Conservation (phyloP, 2,113 vertebrate species). For the Hoplias malabaricus region DNA sequence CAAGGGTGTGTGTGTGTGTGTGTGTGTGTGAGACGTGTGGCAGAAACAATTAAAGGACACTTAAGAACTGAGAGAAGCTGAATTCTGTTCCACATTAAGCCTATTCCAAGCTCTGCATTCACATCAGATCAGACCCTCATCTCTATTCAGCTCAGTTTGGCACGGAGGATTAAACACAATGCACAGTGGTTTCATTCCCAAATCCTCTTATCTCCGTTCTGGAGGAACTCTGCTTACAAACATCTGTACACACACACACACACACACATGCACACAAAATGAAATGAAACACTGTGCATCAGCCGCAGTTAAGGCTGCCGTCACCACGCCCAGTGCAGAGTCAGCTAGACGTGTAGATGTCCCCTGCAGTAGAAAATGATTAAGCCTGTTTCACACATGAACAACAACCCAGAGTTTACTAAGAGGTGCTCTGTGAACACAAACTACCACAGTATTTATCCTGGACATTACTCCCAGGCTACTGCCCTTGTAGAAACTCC, state of each 20-base stretch:
- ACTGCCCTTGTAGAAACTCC: too few species aligned
- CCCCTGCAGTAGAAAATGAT: too few species aligned
- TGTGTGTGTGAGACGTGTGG: not conserved
- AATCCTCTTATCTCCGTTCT: not conserved
- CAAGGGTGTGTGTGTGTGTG: not conserved
- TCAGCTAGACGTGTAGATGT: too few species aligned
- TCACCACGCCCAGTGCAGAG: too few species aligned
- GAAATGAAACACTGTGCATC: not conserved
- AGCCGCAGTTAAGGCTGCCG: too few species aligned
- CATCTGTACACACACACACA: not conserved
- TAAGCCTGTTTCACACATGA: too few species aligned
- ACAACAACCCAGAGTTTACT: too few species aligned
- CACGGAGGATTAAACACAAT: slow-evolving; percentile 16
- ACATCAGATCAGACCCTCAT: not conserved
- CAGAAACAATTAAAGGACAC: slow-evolving; percentile 1
- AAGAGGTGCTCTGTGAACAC: too few species aligned
- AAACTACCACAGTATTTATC: too few species aligned
- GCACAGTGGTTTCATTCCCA: not conserved
- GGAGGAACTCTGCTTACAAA: not conserved
- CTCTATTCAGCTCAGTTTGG: slow-evolving; percentile 3
- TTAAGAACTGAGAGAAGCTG: not conserved
- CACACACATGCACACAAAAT: not conserved
- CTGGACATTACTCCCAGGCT: too few species aligned
- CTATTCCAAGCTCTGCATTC: not conserved
- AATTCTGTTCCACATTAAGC: not conserved